phyloP scores from a whole-genome alignment of 2,888 invertebrate genomes.

The Protula sp. region DNA sequence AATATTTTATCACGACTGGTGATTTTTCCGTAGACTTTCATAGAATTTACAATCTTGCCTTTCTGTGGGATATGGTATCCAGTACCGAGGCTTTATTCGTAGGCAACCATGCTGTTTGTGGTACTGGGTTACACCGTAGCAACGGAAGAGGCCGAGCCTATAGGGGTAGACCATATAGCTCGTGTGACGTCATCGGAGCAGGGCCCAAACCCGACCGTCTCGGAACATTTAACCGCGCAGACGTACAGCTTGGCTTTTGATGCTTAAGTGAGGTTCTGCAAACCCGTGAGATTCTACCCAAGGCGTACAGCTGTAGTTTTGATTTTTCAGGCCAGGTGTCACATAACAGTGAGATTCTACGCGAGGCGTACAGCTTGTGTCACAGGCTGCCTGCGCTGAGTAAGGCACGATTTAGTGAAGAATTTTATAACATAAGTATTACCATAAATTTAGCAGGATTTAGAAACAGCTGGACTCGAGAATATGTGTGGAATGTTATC shows the following conservation, averaged over 20 bases:
- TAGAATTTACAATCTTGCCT: too few species aligned
- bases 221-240: slow-evolving; percentile 90
- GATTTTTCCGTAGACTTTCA: too few species aligned
- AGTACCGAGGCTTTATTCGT: too few species aligned
- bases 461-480: too few species aligned
- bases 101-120: slow-evolving; percentile 88
- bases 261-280: slow-evolving; percentile 66
- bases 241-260: slow-evolving; percentile 83
- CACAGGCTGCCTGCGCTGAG: slow-evolving; percentile 88
- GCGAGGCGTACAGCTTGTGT: slow-evolving; percentile 87
- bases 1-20: too few species aligned
- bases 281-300: slow-evolving; percentile 83
- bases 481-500: too few species aligned
- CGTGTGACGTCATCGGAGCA: slow-evolving; percentile 85
- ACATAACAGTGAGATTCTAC: slow-evolving; percentile 77
- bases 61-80: too few species aligned
- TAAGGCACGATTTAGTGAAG: slow-evolving; percentile 74
- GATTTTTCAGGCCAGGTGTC: slow-evolving; percentile 60
- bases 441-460: too few species aligned
- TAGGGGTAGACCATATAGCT: slow-evolving; percentile 97
- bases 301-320: slow-evolving; percentile 83
- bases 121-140: slow-evolving; percentile 88
- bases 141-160: slow-evolving; percentile 96
- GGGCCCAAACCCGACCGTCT: slow-evolving; percentile 76
- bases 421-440: slow-evolving; percentile 91